Base-by-base conservation (phyloP, 2,888 invertebrate genomes). In the Rhabditophanes sp. region DNA sequence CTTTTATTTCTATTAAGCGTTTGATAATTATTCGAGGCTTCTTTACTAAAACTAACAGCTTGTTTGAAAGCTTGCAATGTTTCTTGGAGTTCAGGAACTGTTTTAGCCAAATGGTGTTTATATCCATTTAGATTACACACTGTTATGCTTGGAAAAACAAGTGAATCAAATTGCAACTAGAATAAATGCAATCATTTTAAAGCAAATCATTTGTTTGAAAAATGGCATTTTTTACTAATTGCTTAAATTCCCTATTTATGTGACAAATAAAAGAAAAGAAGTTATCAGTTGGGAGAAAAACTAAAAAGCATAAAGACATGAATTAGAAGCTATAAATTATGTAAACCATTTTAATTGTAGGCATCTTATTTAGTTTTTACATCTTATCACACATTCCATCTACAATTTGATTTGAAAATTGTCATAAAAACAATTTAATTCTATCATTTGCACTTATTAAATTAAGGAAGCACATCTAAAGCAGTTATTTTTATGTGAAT, bases 1-100 rank as follows among this genome's bases (percentile, higher is more conserved):
- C 7, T 25, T 5, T 7, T 21, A 26, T 18, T 31, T 6, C 6
- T 11, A 12, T 5, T 35, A n/a, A 14, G 14, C 8, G 16, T 22
- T 33, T n/a, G 8, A 20, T 42, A 26, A 30, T 48, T 41, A 6
- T 41, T 18, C 2, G 28, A 37, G 3, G 60, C 56, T 33, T 57
- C 57, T 32, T 55, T 52, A 26, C 50, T 50, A 44, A 49, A 60
- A 16, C 53, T 48, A 5, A 60, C 60, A 2, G 57, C 57, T 44
- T 60, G 60, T 35, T 60, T 59, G 40, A 52, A 60, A 6, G 56
- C 56, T 34, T 61, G 57, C 7, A 60, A 42, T 39, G 56, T 56
- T 43, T 60, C 59, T 29, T 48, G 39, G 22, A 60, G 56, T 44
- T 60, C 56, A 3, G 53, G 53, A 21, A 60, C 57, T 30, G 44